phyloP scores from a whole-genome alignment of 1,140 invertebrate genomes.

The Ceratina calcarata region DNA sequence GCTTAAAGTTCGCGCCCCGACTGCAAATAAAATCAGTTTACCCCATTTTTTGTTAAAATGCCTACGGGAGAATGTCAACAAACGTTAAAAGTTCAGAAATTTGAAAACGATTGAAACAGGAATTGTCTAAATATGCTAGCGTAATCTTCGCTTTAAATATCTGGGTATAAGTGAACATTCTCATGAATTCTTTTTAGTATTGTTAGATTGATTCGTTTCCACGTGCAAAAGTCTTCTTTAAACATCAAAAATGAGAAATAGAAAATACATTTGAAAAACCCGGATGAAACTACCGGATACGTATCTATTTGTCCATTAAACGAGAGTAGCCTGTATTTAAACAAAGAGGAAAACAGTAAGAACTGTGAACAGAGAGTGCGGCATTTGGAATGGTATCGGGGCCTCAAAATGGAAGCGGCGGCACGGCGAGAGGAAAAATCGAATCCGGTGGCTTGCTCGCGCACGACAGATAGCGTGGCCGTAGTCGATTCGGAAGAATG shows the following conservation, averaged over 20 bases:
- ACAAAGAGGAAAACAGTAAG: not conserved
- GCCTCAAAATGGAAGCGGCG: conserved; percentile 11
- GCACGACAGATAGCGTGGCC: conserved; percentile 2
- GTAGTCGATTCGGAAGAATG: conserved; percentile 5
- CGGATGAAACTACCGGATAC: too few relatives aligned
- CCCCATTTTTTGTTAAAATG: not conserved
- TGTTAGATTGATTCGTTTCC: too few relatives aligned
- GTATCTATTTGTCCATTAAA: too few relatives aligned
- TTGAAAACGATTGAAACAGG: not conserved
- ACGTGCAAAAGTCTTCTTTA: too few relatives aligned
- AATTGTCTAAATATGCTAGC: not conserved
- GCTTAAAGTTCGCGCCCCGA: conserved; percentile 7
- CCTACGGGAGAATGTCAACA: not conserved
- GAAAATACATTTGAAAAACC: too few relatives aligned
- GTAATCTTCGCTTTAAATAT: too few relatives aligned
- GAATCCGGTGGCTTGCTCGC: not conserved
- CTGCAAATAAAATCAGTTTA: conserved; percentile 2
- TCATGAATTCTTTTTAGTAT: too few relatives aligned
- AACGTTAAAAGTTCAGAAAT: not conserved
- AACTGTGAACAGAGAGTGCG: not conserved
- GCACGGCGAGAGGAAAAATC: conserved; percentile 14
- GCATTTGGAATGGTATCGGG: not conserved
- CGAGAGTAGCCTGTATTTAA: too few relatives aligned
- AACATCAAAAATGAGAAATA: too few relatives aligned
- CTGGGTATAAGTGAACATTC: too few relatives aligned